phyloP scores from a whole-genome alignment of 2,797 vertebrate genomes.

The Paguma larvata region DNA sequence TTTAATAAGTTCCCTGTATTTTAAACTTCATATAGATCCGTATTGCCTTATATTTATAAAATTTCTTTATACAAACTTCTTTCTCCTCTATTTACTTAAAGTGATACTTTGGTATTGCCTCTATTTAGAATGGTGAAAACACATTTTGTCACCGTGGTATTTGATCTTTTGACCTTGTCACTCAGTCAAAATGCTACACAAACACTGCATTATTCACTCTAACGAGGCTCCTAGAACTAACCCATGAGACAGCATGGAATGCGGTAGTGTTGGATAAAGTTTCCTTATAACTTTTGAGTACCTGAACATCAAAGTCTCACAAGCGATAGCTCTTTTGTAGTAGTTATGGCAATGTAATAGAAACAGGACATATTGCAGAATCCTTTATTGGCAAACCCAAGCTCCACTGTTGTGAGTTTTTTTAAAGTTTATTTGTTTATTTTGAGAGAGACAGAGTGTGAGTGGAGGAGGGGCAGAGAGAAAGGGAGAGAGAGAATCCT shows the following conservation, averaged over 20 bases:
- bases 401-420: conserved; percentile 14
- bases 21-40: neutral
- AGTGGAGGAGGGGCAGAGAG: no score
- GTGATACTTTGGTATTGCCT: neutral
- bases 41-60: neutral
- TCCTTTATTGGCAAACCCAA: neutral
- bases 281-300: neutral
- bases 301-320: neutral
- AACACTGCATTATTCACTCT: neutral
- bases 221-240: conserved; percentile 64
- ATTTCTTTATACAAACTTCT: conserved; percentile 39
- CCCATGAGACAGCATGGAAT: neutral
- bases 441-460: no score
- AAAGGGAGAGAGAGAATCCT: no score
- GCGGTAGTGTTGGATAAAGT: conserved; percentile 62
- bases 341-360: conserved; percentile 51
- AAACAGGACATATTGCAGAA: neutral
- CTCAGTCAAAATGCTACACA: conserved; percentile 28
- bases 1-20: neutral
- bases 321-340: conserved; percentile 60
- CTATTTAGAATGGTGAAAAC: conserved; percentile 25
- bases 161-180: conserved; percentile 42
- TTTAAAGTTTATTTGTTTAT: no score
- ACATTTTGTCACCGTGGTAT: neutral
- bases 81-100: neutral